phyloP scores from a whole-genome alignment of 2,797 vertebrate genomes.

The Neosilurus mollespiculum region DNA sequence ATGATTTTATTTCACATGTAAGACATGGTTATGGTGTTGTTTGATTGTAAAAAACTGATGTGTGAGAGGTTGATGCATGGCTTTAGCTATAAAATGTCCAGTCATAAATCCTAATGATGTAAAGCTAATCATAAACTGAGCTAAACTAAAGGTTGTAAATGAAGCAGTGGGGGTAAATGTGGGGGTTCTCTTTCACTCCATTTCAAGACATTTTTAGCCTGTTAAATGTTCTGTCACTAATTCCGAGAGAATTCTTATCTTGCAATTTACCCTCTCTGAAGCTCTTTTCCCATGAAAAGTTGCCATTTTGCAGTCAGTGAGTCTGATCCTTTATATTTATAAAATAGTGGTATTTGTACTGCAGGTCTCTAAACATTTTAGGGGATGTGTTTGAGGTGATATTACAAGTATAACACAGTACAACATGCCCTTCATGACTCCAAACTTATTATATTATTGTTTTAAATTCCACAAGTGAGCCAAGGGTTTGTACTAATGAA shows the following conservation, averaged over 20 bases:
- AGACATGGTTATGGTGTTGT: background rate
- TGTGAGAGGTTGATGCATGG: background rate
- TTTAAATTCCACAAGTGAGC: background rate
- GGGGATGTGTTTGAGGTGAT: background rate
- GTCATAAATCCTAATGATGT: background rate
- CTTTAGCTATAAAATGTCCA: background rate
- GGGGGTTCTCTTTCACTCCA: background rate
- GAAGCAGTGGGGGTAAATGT: background rate
- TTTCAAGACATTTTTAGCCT: background rate
- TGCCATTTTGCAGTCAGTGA: background rate
- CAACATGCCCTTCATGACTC: background rate
- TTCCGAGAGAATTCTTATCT: background rate
- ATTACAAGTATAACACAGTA: background rate
- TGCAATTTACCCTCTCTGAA: too few species aligned
- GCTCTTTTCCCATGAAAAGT: background rate
- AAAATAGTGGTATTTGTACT: background rate
- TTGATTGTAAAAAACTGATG: background rate
- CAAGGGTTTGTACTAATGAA: background rate
- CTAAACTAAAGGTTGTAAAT: background rate
- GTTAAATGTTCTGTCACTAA: background rate
- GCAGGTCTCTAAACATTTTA: background rate
- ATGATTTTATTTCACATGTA: background rate
- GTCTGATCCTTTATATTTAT: background rate
- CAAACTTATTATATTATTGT: background rate
- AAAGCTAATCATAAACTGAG: conserved; percentile 6